Evolutionary conservation across 1,140 invertebrate genomes (phyloP).

Genomic region (Drosophila navojoa): DNA sequence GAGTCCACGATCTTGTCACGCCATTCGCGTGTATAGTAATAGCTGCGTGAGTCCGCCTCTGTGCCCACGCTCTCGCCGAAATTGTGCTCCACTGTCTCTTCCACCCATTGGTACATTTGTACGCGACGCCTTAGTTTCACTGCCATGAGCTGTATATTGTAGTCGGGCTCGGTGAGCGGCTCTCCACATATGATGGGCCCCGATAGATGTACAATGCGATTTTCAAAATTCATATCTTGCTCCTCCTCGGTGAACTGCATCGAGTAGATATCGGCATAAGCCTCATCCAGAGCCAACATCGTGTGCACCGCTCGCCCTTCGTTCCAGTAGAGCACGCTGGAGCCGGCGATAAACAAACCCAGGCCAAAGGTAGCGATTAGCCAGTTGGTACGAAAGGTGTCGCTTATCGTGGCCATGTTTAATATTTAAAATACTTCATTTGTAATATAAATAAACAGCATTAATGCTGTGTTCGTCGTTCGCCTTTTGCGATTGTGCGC

Average conservation of each 20-base stretch:
- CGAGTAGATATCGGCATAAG: conserved; percentile 86
- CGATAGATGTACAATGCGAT: conserved; percentile 90
- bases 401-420: conserved; percentile 83
- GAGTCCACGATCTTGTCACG: conserved; percentile 92
- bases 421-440: conserved; percentile 4
- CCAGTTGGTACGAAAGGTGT: conserved; percentile 87
- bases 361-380: conserved; percentile 87
- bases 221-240: conserved; percentile 88
- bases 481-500: background rate
- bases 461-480: conserved; percentile 21
- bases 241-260: conserved; percentile 85
- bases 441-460: conserved; percentile 26
- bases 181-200: conserved; percentile 90
- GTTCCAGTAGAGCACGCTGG: conserved; percentile 89
- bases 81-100: conserved; percentile 86
- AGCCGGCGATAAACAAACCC: conserved; percentile 85
- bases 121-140: conserved; percentile 90
- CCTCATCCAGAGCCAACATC: conserved; percentile 89
- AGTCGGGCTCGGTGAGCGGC: conserved; percentile 91
- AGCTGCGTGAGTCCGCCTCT: conserved; percentile 85
- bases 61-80: conserved; percentile 76
- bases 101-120: conserved; percentile 97
- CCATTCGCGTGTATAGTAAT: conserved; percentile 93
- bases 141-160: conserved; percentile 90
- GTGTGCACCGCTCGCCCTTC: conserved; percentile 90